Base-by-base conservation (phyloP, 2,113 vertebrate species). In the Antennarius striatus region DNA sequence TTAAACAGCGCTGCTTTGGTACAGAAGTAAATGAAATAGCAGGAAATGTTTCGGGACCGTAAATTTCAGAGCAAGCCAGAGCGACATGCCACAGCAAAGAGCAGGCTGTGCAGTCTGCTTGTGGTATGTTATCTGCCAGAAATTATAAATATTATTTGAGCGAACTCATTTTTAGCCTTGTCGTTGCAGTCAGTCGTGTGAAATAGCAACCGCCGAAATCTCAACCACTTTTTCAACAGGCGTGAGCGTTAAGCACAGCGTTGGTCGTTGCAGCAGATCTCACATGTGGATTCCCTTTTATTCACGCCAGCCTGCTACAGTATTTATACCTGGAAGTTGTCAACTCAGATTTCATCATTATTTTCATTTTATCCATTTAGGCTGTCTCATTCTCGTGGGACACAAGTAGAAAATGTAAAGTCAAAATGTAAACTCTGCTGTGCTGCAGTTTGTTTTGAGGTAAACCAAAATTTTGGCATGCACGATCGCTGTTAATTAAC, bases 141-240 rank as follows among this genome's bases (percentile, higher is more conserved):
- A 61, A 66, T 76, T 77, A 15, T 81, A 84, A 88, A 91, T 85
- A 84, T 87, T 82, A 66, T 89, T 77, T 70, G 51, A 75, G 40
- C 66, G 64, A 71, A 77, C 56, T 59, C 15, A 0, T 45, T 28
- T 61, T 17, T 30, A 53, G 13, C 30, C 11, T 0, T 14, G 61
- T 46, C 54, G 48, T 54, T 61, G 56, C 75, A 71, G 48, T 61
- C 68, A 3, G 56, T 65, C 59, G 13, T 17, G 28, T 66, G 47
- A 61, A 78, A 53, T 40, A 28, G 68, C 55, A 17, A 32, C 53
- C 1, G 29, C 36, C 4, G 29, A 87, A 84, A 83, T 81, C 64
- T 75, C 55, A 50, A 73, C 76, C 83, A 77, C 81, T 86, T 82
- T 58, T 63, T 86, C 63, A 84, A 86, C 83, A 83, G 70, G 79